Evolutionary conservation across 2,888 invertebrate genomes (phyloP).

Genomic region (Linnaemya tessellans): DNA sequence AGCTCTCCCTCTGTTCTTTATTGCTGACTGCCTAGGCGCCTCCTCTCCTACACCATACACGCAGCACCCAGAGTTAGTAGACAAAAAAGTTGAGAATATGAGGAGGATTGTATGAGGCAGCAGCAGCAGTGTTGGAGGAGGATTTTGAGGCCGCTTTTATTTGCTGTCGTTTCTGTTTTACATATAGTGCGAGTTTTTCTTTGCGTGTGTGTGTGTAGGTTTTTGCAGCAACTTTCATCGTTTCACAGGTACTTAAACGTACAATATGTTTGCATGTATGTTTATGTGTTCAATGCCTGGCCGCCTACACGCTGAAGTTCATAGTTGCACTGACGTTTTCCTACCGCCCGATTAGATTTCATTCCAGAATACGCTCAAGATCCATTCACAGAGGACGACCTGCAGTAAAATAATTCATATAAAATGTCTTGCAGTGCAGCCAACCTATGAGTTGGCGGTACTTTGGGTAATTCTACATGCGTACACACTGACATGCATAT

Average conservation of each 20-base stretch:
- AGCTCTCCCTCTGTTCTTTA: constrained; percentile 35
- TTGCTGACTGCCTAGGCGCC: constrained; percentile 35
- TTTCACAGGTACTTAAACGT: constrained; percentile 30
- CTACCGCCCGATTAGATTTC: not conserved
- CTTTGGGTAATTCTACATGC: no score
- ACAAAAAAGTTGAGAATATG: constrained; percentile 6
- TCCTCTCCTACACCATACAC: not conserved
- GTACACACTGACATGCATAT: no score
- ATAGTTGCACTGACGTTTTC: not conserved
- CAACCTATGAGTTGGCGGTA: no score
- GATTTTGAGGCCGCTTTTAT: constrained; percentile 54
- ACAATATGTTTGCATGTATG: not conserved
- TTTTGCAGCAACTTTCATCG: constrained; percentile 34
- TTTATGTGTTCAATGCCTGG: not conserved
- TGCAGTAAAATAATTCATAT: not conserved
- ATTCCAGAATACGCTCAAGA: not conserved
- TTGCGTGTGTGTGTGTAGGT: constrained; percentile 10
- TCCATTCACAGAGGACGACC: not conserved
- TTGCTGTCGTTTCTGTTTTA: constrained; percentile 23
- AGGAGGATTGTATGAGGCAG: constrained; percentile 10
- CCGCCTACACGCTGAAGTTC: constrained; percentile 19
- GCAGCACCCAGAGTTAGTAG: not conserved
- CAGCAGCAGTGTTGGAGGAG: constrained; percentile 23
- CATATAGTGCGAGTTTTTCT: constrained; percentile 5
- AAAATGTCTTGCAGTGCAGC: no score